A percentile compares a stretch with the other conserved stretches of the same genome.
Evolutionary conservation across 2,113 vertebrate species (phyloP).

Genomic region (Paramisgurnus dabryanus): DNA sequence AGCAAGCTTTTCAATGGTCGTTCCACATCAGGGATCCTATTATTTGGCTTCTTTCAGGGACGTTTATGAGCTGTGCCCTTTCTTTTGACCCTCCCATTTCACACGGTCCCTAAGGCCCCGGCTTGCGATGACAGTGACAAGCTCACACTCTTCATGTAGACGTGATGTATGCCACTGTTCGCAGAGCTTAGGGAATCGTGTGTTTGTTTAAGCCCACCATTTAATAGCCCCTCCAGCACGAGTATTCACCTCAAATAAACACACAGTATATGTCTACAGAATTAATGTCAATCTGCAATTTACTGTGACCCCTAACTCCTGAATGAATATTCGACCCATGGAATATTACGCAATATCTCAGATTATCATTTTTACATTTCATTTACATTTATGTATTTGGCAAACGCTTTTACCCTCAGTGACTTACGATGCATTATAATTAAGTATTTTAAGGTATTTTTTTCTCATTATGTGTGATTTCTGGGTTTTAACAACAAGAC

Average conservation of each 20-base stretch:
- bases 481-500: too few species aligned
- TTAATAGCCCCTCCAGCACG: conserved; percentile 25
- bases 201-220: conserved; percentile 64
- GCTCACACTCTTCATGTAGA: conserved; percentile 50
- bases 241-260: conserved; percentile 38
- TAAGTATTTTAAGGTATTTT: too few species aligned
- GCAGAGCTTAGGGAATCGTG: conserved; percentile 47
- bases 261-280: not conserved
- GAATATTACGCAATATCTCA: too few species aligned
- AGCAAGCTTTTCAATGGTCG: conserved; percentile 79
- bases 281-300: not conserved
- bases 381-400: too few species aligned
- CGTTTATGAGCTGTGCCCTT: conserved; percentile 69
- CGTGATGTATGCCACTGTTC: conserved; percentile 61
- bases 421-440: too few species aligned
- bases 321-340: too few species aligned
- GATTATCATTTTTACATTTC: too few species aligned
- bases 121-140: conserved; percentile 60
- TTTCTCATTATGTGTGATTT: too few species aligned
- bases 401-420: too few species aligned
- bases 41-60: conserved; percentile 69
- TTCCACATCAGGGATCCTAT: conserved; percentile 83
- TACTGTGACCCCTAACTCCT: too few species aligned
- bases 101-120: conserved; percentile 64
- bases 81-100: conserved; percentile 61